A percentile compares a stretch with the other conserved stretches of the same genome.
Evolutionary conservation across 1,140 invertebrate species (phyloP).

Genomic region (Penaeus japonicus): DNA sequence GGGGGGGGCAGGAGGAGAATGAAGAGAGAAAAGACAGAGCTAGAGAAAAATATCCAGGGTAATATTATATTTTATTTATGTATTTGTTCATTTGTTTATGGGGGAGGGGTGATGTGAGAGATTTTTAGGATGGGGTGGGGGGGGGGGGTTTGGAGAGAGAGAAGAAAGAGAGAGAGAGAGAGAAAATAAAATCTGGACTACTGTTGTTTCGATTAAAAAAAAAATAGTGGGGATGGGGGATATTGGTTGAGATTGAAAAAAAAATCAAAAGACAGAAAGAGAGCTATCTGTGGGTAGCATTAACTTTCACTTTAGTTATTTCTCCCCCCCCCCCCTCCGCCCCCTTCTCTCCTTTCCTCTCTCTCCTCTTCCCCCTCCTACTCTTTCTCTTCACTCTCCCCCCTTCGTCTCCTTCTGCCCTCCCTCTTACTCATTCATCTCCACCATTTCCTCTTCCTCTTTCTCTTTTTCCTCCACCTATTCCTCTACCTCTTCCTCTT

Average conservation of each 20-base stretch:
- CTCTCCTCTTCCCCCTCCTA: not conserved
- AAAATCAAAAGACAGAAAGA: too few species aligned
- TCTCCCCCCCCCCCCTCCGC: not conserved
- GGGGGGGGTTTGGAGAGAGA: too few species aligned
- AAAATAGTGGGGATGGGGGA: too few species aligned
- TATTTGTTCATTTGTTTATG: too few species aligned
- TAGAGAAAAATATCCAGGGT: not conserved
- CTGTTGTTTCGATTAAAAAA: too few species aligned
- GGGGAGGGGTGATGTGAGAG: too few species aligned
- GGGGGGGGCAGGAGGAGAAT: not conserved
- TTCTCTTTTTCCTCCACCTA: not conserved
- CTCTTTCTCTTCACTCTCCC: not conserved
- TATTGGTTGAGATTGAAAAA: too few species aligned
- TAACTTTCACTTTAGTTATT: not conserved
- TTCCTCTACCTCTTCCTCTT: not conserved
- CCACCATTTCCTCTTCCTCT: not conserved
- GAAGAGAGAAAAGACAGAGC: not conserved
- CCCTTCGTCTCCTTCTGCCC: not conserved
- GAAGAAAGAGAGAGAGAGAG: too few species aligned
- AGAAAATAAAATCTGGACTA: too few species aligned
- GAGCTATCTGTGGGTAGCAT: too few species aligned
- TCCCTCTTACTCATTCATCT: not conserved
- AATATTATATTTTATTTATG: too few species aligned
- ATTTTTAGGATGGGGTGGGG: too few species aligned
- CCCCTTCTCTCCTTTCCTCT: not conserved